Evolutionary conservation across 2,113 vertebrate genomes (phyloP).

Genomic region (Oreamnos americanus): DNA sequence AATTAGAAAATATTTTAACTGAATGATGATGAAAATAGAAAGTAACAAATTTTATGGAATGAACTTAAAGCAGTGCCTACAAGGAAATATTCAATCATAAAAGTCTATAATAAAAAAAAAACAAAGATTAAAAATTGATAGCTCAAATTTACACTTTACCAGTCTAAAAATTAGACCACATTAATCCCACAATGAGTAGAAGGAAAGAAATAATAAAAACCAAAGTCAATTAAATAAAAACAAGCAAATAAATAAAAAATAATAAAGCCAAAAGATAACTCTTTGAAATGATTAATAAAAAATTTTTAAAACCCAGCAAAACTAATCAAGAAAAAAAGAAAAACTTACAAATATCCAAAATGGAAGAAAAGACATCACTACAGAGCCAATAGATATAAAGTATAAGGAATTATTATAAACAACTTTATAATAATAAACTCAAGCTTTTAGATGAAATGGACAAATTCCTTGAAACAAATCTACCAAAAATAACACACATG

Average conservation of each 20-base stretch:
- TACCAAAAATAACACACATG: neutral
- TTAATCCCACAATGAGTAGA: neutral
- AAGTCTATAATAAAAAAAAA: neutral
- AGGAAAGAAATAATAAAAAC: constrained; percentile 7
- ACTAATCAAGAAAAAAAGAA: neutral
- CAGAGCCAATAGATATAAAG: neutral
- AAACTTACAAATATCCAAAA: neutral
- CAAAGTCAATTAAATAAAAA: neutral
- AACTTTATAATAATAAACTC: neutral
- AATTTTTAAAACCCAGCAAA: neutral
- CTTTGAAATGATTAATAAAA: neutral
- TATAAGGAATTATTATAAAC: neutral
- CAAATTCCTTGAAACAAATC: neutral
- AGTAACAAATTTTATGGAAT: neutral
- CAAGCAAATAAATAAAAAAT: neutral
- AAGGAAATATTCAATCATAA: neutral
- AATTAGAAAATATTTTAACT: neutral
- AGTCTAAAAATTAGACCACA: neutral
- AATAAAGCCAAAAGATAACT: neutral
- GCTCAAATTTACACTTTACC: neutral
- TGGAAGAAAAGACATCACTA: neutral
- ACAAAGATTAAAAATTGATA: neutral
- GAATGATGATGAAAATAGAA: neutral
- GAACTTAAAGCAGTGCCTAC: neutral
- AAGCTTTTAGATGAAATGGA: neutral